Evolutionary conservation across 2,888 invertebrate genomes (phyloP).

Genomic region (Cryptosula pallasiana): DNA sequence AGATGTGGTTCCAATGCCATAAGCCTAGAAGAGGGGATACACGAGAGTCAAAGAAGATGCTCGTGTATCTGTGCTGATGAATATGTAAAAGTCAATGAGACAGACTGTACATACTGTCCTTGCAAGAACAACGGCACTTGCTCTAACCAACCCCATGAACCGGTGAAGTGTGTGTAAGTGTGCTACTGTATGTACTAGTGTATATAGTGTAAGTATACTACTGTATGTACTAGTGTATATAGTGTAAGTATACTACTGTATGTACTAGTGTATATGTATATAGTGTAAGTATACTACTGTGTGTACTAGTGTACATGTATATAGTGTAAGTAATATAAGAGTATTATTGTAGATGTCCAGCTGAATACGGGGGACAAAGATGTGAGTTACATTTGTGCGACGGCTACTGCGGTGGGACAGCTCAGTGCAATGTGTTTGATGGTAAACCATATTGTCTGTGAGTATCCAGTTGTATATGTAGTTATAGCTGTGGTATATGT

Average conservation of each 20-base stretch:
- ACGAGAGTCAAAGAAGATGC: background rate
- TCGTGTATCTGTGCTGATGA: background rate
- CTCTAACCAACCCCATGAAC: background rate
- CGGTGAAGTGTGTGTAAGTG: constrained; percentile 3
- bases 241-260: too few relatives aligned
- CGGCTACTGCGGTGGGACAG: constrained; percentile 23
- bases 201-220: too few relatives aligned
- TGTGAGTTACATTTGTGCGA: constrained; percentile 24
- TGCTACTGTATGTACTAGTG: too few relatives aligned
- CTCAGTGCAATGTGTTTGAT: constrained; percentile 38
- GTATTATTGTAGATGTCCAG: constrained; percentile 64
- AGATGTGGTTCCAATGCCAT: background rate
- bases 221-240: too few relatives aligned
- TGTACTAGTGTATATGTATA: too few relatives aligned
- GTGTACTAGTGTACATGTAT: too few relatives aligned
- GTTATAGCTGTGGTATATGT: too few relatives aligned
- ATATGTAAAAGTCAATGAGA: background rate
- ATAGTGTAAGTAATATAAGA: too few relatives aligned
- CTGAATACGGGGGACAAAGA: background rate
- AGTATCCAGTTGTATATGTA: constrained; percentile 30
- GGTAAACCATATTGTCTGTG: constrained; percentile 29
- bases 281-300: too few relatives aligned
- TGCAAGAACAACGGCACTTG: constrained; percentile 5
- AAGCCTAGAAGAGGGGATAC: background rate
- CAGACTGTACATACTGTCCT: constrained; percentile 7